These are phyloP conservation scores for Agrilus biguttatus DNA, from an alignment of 2,888 invertebrate genomes.

Conservation along the genomic window DNA sequence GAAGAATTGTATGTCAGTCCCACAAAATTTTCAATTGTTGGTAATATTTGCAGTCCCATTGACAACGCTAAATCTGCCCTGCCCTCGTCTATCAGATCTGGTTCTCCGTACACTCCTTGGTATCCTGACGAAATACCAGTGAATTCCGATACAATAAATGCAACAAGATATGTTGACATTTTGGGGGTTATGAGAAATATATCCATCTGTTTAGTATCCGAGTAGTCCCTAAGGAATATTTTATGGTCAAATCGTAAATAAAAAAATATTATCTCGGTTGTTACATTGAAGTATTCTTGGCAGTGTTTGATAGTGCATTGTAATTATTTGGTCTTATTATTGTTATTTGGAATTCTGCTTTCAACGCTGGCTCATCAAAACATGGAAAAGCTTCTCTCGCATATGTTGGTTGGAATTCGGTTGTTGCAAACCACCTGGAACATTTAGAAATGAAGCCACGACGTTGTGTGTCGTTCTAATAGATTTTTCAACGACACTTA, in stretches of 20 bases:
- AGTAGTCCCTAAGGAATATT: background rate
- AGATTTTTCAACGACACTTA: background rate
- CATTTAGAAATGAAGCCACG: too few relatives aligned
- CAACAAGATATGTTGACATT: slow-evolving; percentile 74
- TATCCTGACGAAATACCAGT: slow-evolving; percentile 10
- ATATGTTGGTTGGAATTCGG: slow-evolving; percentile 23
- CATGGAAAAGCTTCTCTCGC: slow-evolving; percentile 60
- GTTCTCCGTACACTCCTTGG: too few relatives aligned
- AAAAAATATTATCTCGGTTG: too few relatives aligned
- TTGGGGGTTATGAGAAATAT: slow-evolving; percentile 27
- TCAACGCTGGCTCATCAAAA: slow-evolving; percentile 46
- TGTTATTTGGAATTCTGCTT: slow-evolving; percentile 25
- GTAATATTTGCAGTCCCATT: slow-evolving; percentile 31
- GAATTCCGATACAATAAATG: slow-evolving; percentile 64
- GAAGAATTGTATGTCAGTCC: slow-evolving; percentile 30
- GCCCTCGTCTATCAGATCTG: slow-evolving; percentile 11
- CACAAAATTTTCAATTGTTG: slow-evolving; percentile 41
- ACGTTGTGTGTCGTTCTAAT: too few relatives aligned
- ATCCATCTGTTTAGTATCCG: background rate
- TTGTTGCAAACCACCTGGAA: too few relatives aligned
- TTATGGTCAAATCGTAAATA: too few relatives aligned
- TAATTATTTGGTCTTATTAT: slow-evolving; percentile 16
- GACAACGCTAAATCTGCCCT: slow-evolving; percentile 29
- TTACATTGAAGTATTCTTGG: too few relatives aligned
- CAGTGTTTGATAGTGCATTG: background rate